These are phyloP conservation scores for Maccullochella peelii DNA, from an alignment of 2,113 vertebrate genomes.

Conservation along the genomic window DNA sequence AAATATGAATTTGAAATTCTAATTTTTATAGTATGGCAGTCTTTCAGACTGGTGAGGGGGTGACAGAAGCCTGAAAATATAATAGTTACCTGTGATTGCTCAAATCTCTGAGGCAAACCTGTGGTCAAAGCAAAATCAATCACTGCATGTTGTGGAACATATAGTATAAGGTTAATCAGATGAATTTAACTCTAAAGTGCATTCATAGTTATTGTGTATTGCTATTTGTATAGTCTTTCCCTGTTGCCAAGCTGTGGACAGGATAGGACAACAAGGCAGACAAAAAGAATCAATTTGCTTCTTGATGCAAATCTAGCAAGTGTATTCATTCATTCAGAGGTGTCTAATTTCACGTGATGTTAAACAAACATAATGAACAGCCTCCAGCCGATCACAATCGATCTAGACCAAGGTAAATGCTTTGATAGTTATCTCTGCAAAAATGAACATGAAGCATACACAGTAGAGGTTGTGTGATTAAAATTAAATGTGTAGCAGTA, in stretches of 20 bases:
- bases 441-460: slow-evolving; percentile 3
- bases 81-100: slow-evolving; percentile 12
- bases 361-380: slow-evolving; percentile 27
- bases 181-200: neutral
- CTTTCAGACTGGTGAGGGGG: slow-evolving; percentile 6
- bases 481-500: slow-evolving; percentile 6
- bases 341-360: slow-evolving; percentile 18
- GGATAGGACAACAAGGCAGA: neutral
- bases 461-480: neutral
- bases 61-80: slow-evolving; percentile 15
- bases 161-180: slow-evolving; percentile 41
- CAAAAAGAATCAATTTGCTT: neutral
- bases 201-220: neutral
- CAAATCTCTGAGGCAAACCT: slow-evolving; percentile 31
- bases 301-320: slow-evolving; percentile 8
- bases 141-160: slow-evolving; percentile 18
- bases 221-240: neutral
- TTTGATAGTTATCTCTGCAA: slow-evolving; percentile 2
- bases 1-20: slow-evolving; percentile 48
- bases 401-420: neutral
- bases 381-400: slow-evolving; percentile 32
- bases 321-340: slow-evolving; percentile 31
- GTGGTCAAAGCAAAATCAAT: slow-evolving; percentile 42
- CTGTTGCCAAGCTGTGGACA: slow-evolving; percentile 12
- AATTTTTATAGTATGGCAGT: slow-evolving; percentile 27